phyloP scores from a whole-genome alignment of 2,888 invertebrate species.

The Cantharis nigra region DNA sequence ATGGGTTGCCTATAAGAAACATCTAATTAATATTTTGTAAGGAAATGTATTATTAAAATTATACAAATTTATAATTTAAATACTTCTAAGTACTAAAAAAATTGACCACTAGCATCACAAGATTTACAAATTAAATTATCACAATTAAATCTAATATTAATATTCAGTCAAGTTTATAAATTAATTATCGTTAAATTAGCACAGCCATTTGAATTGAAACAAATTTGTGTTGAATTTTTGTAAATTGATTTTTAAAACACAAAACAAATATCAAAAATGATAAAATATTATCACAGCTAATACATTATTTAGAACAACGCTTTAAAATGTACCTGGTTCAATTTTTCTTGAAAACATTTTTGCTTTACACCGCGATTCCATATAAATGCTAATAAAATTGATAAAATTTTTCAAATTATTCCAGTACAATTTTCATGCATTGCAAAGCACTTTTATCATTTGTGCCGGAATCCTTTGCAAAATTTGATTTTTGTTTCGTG shows the following conservation, averaged over 20 bases:
- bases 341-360: too few species aligned
- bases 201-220: constrained; percentile 7
- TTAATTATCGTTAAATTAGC: constrained; percentile 6
- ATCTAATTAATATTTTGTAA: neutral
- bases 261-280: neutral
- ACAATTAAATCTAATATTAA: constrained; percentile 7
- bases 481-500: neutral
- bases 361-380: neutral
- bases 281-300: neutral
- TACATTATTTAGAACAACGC: neutral
- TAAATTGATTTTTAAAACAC: neutral
- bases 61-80: constrained; percentile 1
- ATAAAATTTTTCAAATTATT: neutral
- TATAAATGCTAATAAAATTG: neutral
- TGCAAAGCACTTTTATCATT: neutral
- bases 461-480: neutral
- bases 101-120: constrained; percentile 13
- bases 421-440: neutral
- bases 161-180: neutral
- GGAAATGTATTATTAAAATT: neutral
- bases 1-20: neutral
- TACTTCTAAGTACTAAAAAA: neutral
- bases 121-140: constrained; percentile 20
- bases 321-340: neutral
- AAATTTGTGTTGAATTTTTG: neutral